These are phyloP conservation scores for Selene dorsalis DNA, from an alignment of 2,797 vertebrate genomes.

Conservation along the genomic window DNA sequence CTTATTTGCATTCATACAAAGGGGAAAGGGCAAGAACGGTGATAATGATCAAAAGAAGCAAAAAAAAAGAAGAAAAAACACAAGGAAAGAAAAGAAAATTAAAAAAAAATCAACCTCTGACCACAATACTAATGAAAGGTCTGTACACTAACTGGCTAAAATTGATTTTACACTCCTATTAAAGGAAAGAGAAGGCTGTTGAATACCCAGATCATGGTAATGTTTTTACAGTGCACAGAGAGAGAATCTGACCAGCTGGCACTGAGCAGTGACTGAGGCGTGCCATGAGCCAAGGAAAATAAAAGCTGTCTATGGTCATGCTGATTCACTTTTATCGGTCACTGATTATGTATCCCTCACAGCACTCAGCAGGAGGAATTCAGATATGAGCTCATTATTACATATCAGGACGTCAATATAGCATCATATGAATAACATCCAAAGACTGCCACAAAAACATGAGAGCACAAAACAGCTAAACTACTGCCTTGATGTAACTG, in stretches of 20 bases:
- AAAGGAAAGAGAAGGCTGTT: slow-evolving; percentile 34
- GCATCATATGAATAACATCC: slow-evolving; percentile 8
- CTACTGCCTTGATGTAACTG: not conserved
- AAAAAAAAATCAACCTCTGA: slow-evolving; percentile 19
- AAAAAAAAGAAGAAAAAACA: not conserved
- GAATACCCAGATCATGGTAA: slow-evolving; percentile 44
- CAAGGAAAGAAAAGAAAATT: not conserved
- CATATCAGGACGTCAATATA: slow-evolving; percentile 27
- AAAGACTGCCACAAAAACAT: slow-evolving; percentile 21
- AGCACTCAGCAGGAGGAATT: slow-evolving; percentile 48
- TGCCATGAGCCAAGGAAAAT: slow-evolving; percentile 47
- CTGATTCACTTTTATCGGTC: slow-evolving; percentile 58
- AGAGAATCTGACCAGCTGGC: slow-evolving; percentile 62
- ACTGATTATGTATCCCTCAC: slow-evolving; percentile 43
- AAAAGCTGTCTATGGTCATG: slow-evolving; percentile 48
- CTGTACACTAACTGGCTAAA: slow-evolving; percentile 39
- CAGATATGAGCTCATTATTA: slow-evolving; percentile 44
- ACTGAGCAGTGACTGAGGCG: slow-evolving; percentile 36
- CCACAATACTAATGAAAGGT: slow-evolving; percentile 30
- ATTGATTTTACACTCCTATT: slow-evolving; percentile 52
- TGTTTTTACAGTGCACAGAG: slow-evolving; percentile 27
- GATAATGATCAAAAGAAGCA: not conserved
- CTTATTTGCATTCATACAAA: slow-evolving; percentile 20
- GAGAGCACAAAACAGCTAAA: not conserved
- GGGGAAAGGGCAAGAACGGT: not conserved